These are phyloP conservation scores for Clivina fossor DNA, from an alignment of 2,888 invertebrate genomes.

Conservation along the genomic window DNA sequence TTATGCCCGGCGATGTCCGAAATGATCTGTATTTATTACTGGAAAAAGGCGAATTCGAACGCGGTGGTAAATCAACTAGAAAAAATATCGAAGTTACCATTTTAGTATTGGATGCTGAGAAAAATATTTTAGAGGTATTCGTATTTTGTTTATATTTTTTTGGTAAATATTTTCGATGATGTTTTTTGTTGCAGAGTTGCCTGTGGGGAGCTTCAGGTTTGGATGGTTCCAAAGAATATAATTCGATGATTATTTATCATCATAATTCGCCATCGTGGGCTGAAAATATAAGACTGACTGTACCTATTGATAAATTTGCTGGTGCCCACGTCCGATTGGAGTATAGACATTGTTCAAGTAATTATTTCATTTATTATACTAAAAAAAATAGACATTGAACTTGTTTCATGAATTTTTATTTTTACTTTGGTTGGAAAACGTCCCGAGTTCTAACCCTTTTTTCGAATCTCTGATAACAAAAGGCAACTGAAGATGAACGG, in stretches of 20 bases:
- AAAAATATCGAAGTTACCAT: slow-evolving; percentile 92
- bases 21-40: slow-evolving; percentile 91
- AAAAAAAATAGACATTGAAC: too few relatives aligned
- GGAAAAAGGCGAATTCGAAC: slow-evolving; percentile 87
- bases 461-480: too few relatives aligned
- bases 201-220: slow-evolving; percentile 86
- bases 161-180: slow-evolving; percentile 45
- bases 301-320: slow-evolving; percentile 90
- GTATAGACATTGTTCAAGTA: slow-evolving; percentile 91
- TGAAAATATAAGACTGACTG: slow-evolving; percentile 82
- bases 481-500: too few relatives aligned
- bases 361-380: too few relatives aligned
- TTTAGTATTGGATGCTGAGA: slow-evolving; percentile 76
- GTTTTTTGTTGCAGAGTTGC: slow-evolving; percentile 63
- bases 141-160: slow-evolving; percentile 11
- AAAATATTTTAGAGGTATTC: slow-evolving; percentile 66
- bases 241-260: slow-evolving; percentile 89
- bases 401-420: too few relatives aligned
- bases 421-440: too few relatives aligned
- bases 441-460: too few relatives aligned
- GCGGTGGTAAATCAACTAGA: slow-evolving; percentile 90
- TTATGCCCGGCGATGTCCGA: slow-evolving; percentile 92
- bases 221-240: slow-evolving; percentile 73
- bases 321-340: slow-evolving; percentile 90
- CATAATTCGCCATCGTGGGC: slow-evolving; percentile 93